phyloP scores from a whole-genome alignment of 2,113 vertebrate species.

The Paedocypris sp. region DNA sequence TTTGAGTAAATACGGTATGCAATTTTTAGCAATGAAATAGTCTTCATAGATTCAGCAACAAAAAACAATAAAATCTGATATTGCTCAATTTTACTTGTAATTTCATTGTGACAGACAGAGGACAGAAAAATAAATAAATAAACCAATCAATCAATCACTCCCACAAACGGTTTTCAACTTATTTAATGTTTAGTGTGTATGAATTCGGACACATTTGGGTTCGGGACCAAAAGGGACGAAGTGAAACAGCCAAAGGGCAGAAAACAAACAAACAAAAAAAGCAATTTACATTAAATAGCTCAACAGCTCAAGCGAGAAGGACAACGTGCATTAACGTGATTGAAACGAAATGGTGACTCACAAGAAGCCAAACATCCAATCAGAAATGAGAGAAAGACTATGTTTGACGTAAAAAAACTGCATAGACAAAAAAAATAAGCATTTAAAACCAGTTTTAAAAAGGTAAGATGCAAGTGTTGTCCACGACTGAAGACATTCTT shows the following conservation, averaged over 20 bases:
- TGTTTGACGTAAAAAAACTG: constrained; percentile 43
- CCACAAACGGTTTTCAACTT: constrained; percentile 43
- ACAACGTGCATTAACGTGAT: constrained; percentile 49
- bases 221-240: constrained; percentile 52
- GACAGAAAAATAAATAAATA: neutral
- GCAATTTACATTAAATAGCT: constrained; percentile 58
- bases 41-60: no score
- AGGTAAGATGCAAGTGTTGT: constrained; percentile 41
- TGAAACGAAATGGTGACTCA: constrained; percentile 17
- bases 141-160: no score
- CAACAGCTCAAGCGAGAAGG: constrained; percentile 43
- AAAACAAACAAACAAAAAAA: constrained; percentile 47
- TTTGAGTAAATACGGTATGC: no score
- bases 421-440: constrained; percentile 56
- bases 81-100: neutral
- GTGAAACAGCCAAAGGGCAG: constrained; percentile 52
- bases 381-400: constrained; percentile 42
- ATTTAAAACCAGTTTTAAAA: constrained; percentile 53
- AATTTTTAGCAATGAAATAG: no score
- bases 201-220: constrained; percentile 66
- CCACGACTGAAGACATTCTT: constrained; percentile 49
- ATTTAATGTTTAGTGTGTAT: constrained; percentile 66
- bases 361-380: constrained; percentile 36
- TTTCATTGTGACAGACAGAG: neutral
- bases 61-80: no score